Percentiles rank a stretch among this genome's conserved stretches.
Conservation (phyloP, 2,113 vertebrate species). For the Nymphicus hollandicus region DNA sequence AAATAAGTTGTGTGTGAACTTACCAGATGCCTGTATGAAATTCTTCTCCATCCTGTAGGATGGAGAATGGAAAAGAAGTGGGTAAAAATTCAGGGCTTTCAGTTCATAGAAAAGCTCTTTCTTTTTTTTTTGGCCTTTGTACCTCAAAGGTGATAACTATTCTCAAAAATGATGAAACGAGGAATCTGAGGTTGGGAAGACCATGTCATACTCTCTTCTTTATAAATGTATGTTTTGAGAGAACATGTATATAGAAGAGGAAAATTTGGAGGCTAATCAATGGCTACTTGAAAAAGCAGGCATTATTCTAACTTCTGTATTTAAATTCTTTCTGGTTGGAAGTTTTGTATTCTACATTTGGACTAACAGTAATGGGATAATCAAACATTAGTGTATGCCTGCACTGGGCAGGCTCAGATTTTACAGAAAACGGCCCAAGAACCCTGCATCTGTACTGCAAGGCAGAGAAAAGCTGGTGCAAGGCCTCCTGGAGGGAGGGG, state of each 20-base stretch:
- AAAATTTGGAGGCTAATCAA: not conserved
- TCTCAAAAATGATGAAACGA: not conserved
- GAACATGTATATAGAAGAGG: fast-evolving
- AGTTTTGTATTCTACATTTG: not conserved
- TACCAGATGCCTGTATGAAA: not conserved
- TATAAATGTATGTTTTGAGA: not conserved
- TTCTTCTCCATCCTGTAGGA: not conserved
- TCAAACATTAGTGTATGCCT: not conserved
- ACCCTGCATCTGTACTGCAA: not conserved
- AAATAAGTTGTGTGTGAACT: not conserved
- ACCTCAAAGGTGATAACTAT: not conserved
- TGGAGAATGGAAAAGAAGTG: not conserved
- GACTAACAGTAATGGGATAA: not conserved
- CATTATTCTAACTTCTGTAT: not conserved
- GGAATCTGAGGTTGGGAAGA: not conserved
- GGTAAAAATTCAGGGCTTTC: not conserved
- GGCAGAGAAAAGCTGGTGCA: not conserved
- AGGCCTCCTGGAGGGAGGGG: not conserved
- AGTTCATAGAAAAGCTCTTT: not conserved
- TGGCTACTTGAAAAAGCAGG: not conserved
- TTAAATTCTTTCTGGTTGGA: not conserved
- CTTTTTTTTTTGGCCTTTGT: not conserved
- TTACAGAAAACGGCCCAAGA: not conserved
- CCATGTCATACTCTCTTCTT: not conserved
- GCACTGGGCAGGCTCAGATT: not conserved